Evolutionary conservation across 2,797 vertebrate species (phyloP), one percentile per base, ranked within the genome.

Genomic region (Dallia pectoralis): DNA sequence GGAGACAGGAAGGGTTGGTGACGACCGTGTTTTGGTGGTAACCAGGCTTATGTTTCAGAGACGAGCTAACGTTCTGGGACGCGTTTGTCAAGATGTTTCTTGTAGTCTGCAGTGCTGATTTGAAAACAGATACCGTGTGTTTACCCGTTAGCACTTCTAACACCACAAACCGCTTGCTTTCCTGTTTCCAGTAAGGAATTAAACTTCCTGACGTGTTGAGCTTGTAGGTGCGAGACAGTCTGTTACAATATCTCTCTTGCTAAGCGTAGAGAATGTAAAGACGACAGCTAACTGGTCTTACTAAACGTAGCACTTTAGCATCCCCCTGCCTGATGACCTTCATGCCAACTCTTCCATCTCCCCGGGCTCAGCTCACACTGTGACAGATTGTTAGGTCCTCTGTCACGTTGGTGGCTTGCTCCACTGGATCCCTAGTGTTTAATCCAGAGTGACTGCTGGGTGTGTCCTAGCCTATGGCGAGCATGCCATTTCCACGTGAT

Each of bases 401-500:
- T 65, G 30, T 32, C 30, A 64, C 62, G 32, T 64, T 64, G 27
- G 62, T 30, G 29, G 62, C 74, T 79, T 78, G 67, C 67, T 74
- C 76, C 69, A 75, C 33, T 69, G 76, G 69, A 74, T 61, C 22
- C 56, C 29, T 68, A 7, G 47, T 40, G 32, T 40, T 32, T 63
- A 19, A 71, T 78, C 77, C 67, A 33, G 49, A 69, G 70, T 69
- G 73, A 33, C 59, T 6, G 6, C 25, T 48, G 14, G 0, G 61
- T 56, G 29, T 66, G 11, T 36, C 30, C 29, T 44, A 44, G 40
- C 8, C 40, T 9, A 1, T 25, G 11, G 25, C 8, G 27, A 11
- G 8, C 19, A 53, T 30, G 59, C 59, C 73, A 33, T 73, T 67
- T 27, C 14, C 63, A 12, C 18, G 16, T 64, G 25, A 36, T 27